Base-by-base conservation (phyloP, 2,797 vertebrate species). In the Picus viridis region DNA sequence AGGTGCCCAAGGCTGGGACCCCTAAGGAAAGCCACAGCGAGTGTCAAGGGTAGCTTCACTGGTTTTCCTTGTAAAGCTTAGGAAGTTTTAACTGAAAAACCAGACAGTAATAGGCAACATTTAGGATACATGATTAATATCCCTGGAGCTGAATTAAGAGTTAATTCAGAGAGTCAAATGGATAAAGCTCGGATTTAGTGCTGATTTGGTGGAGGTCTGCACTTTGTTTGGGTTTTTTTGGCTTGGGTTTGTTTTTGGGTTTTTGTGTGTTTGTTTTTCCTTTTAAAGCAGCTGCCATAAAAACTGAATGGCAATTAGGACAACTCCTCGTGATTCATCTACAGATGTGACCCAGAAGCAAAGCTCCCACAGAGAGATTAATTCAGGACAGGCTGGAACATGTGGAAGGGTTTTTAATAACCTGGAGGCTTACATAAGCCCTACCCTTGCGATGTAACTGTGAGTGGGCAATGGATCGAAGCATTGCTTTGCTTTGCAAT, bases 271-370 rank as follows among this genome's bases (percentile, higher is more conserved):
- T 39, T 39, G 36, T 12, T 67, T 73, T n/a, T 22, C 6, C 6
- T 81, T 88, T 81, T 70, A 78, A 87, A 83, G 73, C 51, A 89
- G 73, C 27, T 73, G 54, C 3, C 30, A 45, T 81, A 83, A 85
- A 91, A 95, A 69, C 43, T 67, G 34, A 86, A 41, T 89, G 30
- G 71, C 53, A 93, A 87, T 79, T 75, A 93, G 93, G 88, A 76
- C 77, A 84, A 70, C 24, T 86, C 80, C 80, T 69, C 71, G 70
- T 64, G 74, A 82, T 92, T 86, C 49, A 19, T 69, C 80, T 74
- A 41, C 90, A 96, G 92, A 94, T 93, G 87, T 91, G 95, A 94
- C 89, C 89, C 87, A 93, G 90, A 90, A 91, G 82, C 90, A 93
- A 90, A 89, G 89, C 85, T 91, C 56, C 65, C 75, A 77, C n/a